Conservation (phyloP, 2,888 invertebrate genomes). For the Didymodactylos carnosus region DNA sequence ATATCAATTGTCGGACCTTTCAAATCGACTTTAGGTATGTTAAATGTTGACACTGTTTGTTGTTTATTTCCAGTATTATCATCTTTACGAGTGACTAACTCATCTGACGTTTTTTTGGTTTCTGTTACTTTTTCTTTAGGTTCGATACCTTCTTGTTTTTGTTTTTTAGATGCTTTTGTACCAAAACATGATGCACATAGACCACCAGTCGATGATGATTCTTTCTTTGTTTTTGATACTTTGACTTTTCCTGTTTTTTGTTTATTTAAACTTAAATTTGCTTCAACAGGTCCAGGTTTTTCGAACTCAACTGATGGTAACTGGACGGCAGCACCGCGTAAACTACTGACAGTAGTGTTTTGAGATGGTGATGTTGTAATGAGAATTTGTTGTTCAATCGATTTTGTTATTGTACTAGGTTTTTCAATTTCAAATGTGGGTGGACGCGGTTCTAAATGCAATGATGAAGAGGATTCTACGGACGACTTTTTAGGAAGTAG, state of each 20-base stretch:
- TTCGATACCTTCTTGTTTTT: background rate
- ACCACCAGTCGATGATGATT: background rate
- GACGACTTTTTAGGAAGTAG: too few relatives aligned
- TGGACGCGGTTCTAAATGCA: background rate
- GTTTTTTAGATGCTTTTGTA: background rate
- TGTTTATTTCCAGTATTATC: background rate
- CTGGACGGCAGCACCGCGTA: background rate
- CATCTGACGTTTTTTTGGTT: background rate
- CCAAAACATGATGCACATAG: constrained; percentile 1
- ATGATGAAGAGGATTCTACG: background rate
- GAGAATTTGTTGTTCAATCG: background rate
- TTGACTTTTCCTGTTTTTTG: background rate
- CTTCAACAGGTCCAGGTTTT: background rate
- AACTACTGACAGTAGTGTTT: too few relatives aligned
- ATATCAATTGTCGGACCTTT: background rate
- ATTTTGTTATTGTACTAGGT: background rate
- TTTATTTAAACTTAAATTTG: background rate
- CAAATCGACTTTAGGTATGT: too few relatives aligned
- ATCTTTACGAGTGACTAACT: too few relatives aligned
- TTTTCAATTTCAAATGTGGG: background rate
- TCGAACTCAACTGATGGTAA: background rate
- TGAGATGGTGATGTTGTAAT: background rate
- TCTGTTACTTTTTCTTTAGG: background rate
- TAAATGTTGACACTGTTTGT: background rate
- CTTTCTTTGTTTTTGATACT: background rate